Conservation (phyloP, 2,888 invertebrate genomes). For the Latheticus oryzae region DNA sequence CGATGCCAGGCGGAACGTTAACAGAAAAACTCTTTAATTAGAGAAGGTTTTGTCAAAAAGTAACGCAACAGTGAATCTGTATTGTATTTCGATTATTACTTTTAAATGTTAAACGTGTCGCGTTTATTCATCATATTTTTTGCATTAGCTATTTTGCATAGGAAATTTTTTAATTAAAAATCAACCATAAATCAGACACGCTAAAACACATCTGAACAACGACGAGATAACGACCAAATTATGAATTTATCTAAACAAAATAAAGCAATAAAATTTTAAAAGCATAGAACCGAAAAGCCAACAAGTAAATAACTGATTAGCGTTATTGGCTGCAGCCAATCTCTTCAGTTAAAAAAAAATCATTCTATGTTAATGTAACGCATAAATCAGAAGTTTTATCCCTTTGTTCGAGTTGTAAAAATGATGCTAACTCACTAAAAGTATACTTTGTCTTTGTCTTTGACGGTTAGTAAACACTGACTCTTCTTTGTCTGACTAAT, state of each 20-base stretch:
- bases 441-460: constrained; percentile 14
- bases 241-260: constrained; percentile 41
- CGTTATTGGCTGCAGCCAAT: constrained; percentile 27
- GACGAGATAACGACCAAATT: too few species aligned
- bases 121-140: constrained; percentile 31
- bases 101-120: constrained; percentile 41
- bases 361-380: constrained; percentile 44
- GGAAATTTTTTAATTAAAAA: constrained; percentile 26
- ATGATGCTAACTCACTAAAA: constrained; percentile 30
- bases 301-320: constrained; percentile 43
- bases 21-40: constrained; percentile 63
- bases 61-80: constrained; percentile 29
- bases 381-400: constrained; percentile 43
- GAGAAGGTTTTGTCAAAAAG: constrained; percentile 54
- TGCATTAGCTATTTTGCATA: constrained; percentile 31
- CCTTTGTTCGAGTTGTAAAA: constrained; percentile 40
- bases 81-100: constrained; percentile 42
- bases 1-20: constrained; percentile 59
- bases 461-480: not conserved
- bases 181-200: constrained; percentile 9
- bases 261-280: constrained; percentile 41
- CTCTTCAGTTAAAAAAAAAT: constrained; percentile 39
- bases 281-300: constrained; percentile 39
- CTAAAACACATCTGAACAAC: too few species aligned
- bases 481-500: constrained; percentile 2